Evolutionary conservation across 2,113 vertebrate genomes (phyloP), one percentile per base, ranked within the genome.

Genomic region (Myiozetetes cayanensis): DNA sequence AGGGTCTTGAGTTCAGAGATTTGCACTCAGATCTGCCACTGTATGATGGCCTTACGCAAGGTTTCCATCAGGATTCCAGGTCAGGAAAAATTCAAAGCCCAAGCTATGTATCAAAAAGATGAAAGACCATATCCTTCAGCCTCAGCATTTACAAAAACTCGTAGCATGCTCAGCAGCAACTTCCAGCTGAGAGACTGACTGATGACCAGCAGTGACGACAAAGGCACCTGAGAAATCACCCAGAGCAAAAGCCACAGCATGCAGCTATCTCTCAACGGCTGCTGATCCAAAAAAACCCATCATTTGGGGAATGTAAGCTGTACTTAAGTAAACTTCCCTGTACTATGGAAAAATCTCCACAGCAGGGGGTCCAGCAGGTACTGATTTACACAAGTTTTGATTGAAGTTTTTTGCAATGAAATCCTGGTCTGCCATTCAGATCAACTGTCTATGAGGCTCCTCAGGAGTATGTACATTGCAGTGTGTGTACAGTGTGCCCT

Each of bases 151-250:
- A 67, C 39, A 66, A 80, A 93, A 94, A 49, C 0, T 0, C 8
- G 12, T n/a, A 63, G 30, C 44, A 52, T 22, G 10, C 20, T 71
- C 68, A 66, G 61, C 59, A 93, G 62, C 55, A 86, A 14, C 68
- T 74, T 94, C 59, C 89, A 79, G 65, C 58, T 83, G 71, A 78
- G 78, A 87, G 67, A 47, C 37, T 90, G 88, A 88, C 89, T 83
- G 79, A 71, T 63, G 37, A 77, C 75, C 52, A 4, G 14, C 35
- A 55, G 31, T 0, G 5, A 85, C 25, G 55, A 81, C 59, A 88
- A 75, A 88, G 65, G 18, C 59, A 70, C 59, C 52, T 74, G 75
- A 92, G 90, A 93, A 96, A 88, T 90, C 63, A 71, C 22, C 24
- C 75, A 90, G 61, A 80, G 35, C 59, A 86, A 0, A 0, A 79